Percentiles rank a stretch among this genome's conserved stretches.
Evolutionary conservation across 37 sponge, comb jelly and placozoan species (phyloP).

Genomic region (Cladorhizidae sp.): DNA sequence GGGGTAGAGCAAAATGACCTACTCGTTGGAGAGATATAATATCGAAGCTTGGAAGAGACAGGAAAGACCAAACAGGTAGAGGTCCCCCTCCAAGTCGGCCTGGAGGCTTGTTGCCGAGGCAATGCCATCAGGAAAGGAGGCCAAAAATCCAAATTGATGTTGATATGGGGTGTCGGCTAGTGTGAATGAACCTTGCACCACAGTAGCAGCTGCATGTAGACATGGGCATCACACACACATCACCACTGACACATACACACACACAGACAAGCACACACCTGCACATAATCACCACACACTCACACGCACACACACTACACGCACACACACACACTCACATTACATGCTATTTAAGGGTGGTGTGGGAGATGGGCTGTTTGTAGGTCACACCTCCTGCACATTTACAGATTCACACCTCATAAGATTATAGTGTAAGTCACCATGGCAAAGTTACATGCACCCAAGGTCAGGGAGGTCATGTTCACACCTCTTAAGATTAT

Average conservation of each 20-base stretch:
- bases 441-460: too few relatives aligned
- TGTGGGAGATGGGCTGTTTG: too few relatives aligned
- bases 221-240: background rate
- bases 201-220: constrained; percentile 21
- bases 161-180: background rate
- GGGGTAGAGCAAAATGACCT: too few relatives aligned
- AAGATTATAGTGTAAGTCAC: too few relatives aligned
- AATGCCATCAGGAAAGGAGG: background rate
- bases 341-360: too few relatives aligned
- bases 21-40: constrained; percentile 13
- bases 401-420: too few relatives aligned
- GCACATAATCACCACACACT: background rate
- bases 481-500: too few relatives aligned
- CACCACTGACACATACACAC: too few relatives aligned
- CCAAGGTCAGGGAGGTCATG: too few relatives aligned
- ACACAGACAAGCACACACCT: background rate
- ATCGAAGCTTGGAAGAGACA: background rate
- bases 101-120: background rate
- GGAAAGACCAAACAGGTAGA: constrained; percentile 5
- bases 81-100: background rate
- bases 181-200: constrained; percentile 10
- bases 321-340: background rate
- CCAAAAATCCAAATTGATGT: background rate
- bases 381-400: too few relatives aligned
- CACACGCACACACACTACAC: background rate